A percentile compares a stretch with the other conserved stretches of the same genome.
Conservation (phyloP, 2,797 vertebrate species). For the Calcarius lapponicus region DNA sequence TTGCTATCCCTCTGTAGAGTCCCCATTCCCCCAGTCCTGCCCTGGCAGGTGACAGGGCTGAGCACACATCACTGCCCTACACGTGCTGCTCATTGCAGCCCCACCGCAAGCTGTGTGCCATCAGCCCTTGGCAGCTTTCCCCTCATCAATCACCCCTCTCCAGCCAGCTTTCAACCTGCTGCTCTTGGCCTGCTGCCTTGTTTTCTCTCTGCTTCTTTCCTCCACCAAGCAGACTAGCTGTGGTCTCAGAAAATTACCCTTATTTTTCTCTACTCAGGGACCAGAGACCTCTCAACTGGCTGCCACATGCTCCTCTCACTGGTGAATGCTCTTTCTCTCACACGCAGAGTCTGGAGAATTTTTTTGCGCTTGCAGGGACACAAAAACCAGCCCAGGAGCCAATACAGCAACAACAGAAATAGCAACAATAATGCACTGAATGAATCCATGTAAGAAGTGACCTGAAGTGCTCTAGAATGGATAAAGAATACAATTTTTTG, state of each 20-base stretch:
- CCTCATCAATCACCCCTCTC: not conserved
- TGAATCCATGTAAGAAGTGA: not conserved
- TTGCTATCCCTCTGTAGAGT: fast-evolving
- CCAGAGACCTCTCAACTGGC: not conserved
- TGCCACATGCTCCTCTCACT: not conserved
- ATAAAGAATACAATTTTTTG: not conserved
- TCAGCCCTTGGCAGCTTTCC: not conserved
- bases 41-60: not conserved
- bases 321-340: not conserved
- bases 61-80: not conserved
- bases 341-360: not conserved
- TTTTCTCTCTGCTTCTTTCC: not conserved
- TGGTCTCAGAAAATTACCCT: not conserved
- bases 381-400: not conserved
- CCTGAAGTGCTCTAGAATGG: not conserved
- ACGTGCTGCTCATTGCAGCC: not conserved
- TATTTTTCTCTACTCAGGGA: not conserved
- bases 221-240: not conserved
- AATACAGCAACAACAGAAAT: not conserved
- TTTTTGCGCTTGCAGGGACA: not conserved
- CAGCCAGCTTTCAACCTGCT: not conserved
- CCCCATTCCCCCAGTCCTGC: not conserved
- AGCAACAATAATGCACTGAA: not conserved
- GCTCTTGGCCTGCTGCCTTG: not conserved
- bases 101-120: fast-evolving